Base-by-base conservation (phyloP, 2,888 invertebrate genomes). In the Seira musarum region DNA sequence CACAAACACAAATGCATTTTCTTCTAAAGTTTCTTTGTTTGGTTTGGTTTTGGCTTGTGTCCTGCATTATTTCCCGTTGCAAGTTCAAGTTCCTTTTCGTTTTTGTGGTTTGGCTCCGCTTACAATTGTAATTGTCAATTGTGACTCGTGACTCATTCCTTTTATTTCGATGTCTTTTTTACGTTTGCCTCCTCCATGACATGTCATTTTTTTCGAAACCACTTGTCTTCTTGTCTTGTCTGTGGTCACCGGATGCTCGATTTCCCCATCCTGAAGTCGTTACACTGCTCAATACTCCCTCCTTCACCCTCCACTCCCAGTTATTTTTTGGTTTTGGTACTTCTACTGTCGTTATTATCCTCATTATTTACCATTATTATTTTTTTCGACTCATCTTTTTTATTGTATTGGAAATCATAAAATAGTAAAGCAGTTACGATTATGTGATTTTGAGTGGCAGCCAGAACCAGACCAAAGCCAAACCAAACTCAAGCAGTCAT, bases 221-320 rank as follows among this genome's bases (percentile, higher is more conserved):
- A 74, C 74, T 75, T 75, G n/a, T n/a, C n/a, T n/a, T n/a, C n/a
- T n/a, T n/a, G n/a, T n/a, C n/a, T n/a, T n/a, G 74, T 60, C 68
- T 68, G 30, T 49, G 68, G 68, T 61, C 75, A 75, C 75, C 75
- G 75, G 75, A 75, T 75, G 75, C 61, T 68, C 30, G 10, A 63
- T 68, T 68, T 72, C 49, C 72, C 72, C 72, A 61, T 72, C 46
- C 72, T 64, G 60, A 70, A 35, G 70, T 72, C 63, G 53, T 49
- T 72, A 61, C 10, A 21, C 66, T 30, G 6, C 22, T 21, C 2
- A 30, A 30, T n/a, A n/a, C 64, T 64, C 21, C 66, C 66, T 49
- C 40, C 40, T 40, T 13, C 40, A 5, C 13, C 13, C 40, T 40
- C 40, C 40, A 40, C 40, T 40, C 40, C 40, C 40, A 40, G 40